A percentile compares a stretch with the other conserved stretches of the same genome.
Conservation (phyloP, 2,888 invertebrate species). For the Heliconius aoede region DNA sequence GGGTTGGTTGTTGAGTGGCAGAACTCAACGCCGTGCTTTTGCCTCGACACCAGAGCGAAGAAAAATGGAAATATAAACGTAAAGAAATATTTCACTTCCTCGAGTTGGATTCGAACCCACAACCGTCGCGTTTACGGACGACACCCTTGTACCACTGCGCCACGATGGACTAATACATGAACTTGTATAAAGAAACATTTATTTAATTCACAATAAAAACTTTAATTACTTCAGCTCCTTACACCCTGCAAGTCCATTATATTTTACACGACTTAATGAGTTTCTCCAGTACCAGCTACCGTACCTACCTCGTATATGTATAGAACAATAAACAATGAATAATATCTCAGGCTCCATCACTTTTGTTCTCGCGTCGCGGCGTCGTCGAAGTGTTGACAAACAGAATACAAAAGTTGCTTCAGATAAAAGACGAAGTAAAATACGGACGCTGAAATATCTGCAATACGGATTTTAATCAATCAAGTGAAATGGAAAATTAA, state of each 20-base stretch:
- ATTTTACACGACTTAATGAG: slow-evolving; percentile 26
- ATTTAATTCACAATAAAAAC: neutral
- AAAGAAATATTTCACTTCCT: too few relatives aligned
- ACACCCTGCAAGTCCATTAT: neutral
- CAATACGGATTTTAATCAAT: slow-evolving; percentile 24
- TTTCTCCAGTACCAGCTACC: neutral
- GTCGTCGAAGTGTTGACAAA: slow-evolving; percentile 31
- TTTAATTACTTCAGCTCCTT: slow-evolving; percentile 14
- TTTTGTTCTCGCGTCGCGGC: slow-evolving; percentile 33
- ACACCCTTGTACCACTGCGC: too few relatives aligned
- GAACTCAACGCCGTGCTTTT: too few relatives aligned
- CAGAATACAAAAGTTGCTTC: slow-evolving; percentile 30
- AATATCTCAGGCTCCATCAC: slow-evolving; percentile 27
- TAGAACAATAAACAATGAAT: slow-evolving; percentile 36
- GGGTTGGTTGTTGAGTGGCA: too few relatives aligned
- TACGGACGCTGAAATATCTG: neutral
- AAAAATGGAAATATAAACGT: too few relatives aligned
- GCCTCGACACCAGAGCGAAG: too few relatives aligned
- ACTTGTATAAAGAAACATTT: too few relatives aligned
- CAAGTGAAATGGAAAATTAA: slow-evolving; percentile 12
- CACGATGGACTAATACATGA: too few relatives aligned
- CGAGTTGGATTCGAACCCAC: too few relatives aligned
- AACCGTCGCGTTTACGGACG: too few relatives aligned
- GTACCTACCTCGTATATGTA: slow-evolving; percentile 11
- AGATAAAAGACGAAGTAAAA: slow-evolving; percentile 12